Conservation (phyloP, 2,113 vertebrate species). For the Tylochromis polylepis region DNA sequence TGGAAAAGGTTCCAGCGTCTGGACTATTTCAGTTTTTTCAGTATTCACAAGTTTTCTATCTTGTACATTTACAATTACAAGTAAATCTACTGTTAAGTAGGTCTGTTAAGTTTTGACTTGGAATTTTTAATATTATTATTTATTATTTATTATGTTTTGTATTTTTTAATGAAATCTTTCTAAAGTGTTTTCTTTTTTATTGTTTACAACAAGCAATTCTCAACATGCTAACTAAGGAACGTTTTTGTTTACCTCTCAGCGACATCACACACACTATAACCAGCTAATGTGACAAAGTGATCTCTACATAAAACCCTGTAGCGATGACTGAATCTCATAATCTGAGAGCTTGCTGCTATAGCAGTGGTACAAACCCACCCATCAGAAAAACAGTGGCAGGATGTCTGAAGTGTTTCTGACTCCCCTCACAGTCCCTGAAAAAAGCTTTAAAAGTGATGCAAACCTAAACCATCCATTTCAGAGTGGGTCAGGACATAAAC, state of each 20-base stretch:
- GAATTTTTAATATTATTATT: too few relatives aligned
- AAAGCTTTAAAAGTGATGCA: not conserved
- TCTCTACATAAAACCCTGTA: not conserved
- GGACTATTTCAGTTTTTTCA: not conserved
- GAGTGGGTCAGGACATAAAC: not conserved
- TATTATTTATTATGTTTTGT: too few relatives aligned
- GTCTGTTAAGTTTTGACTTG: not conserved
- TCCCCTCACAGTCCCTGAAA: not conserved
- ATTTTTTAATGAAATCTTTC: not conserved
- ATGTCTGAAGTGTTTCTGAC: not conserved
- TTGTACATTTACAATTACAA: not conserved
- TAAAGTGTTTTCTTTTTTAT: not conserved
- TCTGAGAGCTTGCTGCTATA: not conserved
- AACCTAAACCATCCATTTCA: not conserved
- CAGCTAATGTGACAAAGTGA: not conserved
- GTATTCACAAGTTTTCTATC: not conserved
- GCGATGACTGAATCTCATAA: not conserved
- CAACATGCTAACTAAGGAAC: too few relatives aligned
- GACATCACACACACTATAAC: not conserved
- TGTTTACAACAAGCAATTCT: not conserved
- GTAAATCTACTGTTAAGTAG: not conserved
- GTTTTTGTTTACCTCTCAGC: not conserved
- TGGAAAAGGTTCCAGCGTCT: not conserved
- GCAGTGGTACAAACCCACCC: not conserved
- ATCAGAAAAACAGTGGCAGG: not conserved